phyloP scores from a whole-genome alignment of 2,797 vertebrate species.

The Lepilemur septentrionalis region DNA sequence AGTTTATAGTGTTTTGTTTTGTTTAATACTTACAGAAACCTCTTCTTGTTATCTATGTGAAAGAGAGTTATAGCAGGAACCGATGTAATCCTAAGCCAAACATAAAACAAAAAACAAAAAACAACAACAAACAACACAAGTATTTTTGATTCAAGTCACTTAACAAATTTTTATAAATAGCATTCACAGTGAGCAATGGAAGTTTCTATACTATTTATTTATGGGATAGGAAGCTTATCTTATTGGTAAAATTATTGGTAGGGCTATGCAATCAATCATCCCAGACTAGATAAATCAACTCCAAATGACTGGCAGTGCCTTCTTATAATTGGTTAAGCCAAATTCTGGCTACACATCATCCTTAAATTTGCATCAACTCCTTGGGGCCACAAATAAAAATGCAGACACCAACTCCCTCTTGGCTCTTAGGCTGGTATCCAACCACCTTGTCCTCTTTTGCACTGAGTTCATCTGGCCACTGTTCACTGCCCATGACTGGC shows the following conservation, averaged over 20 bases:
- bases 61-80: not conserved
- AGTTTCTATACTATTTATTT: not conserved
- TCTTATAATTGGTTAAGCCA: not conserved
- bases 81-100: not conserved
- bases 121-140: not conserved
- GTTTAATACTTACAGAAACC: not conserved
- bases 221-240: not conserved
- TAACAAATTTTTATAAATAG: conserved; percentile 8
- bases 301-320: not conserved
- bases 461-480: not conserved
- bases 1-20: not conserved
- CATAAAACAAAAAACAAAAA: not conserved
- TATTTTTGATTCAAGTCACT: not conserved
- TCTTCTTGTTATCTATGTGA: not conserved
- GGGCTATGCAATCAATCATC: not conserved
- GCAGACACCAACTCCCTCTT: not conserved
- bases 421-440: not conserved
- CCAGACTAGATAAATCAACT: conserved; percentile 5
- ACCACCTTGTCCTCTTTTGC: not conserved
- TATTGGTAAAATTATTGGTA: not conserved
- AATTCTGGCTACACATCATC: not conserved
- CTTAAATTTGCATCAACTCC: not conserved
- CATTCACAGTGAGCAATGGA: not conserved
- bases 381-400: not conserved
- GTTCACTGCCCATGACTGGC: not conserved